Conservation (phyloP, 2,888 invertebrate genomes). For the Salticus scenicus region DNA sequence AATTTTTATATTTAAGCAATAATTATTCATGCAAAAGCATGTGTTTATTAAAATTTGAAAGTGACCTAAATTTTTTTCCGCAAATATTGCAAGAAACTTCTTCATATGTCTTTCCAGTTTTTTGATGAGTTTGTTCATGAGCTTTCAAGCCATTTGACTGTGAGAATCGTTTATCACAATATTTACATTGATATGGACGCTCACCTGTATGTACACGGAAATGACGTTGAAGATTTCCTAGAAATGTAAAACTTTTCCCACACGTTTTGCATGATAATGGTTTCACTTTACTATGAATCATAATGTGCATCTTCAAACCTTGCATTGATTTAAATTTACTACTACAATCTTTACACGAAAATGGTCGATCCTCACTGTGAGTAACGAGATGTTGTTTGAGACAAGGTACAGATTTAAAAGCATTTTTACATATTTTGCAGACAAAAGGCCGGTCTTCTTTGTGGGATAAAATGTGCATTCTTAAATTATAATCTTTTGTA, state of each 20-base stretch:
- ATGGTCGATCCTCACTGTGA: constrained; percentile 57
- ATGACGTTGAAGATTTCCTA: constrained; percentile 60
- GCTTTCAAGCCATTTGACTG: constrained; percentile 64
- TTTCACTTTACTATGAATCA: constrained; percentile 57
- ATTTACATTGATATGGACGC: constrained; percentile 50
- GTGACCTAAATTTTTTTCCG: constrained; percentile 51
- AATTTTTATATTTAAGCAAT: too few relatives aligned
- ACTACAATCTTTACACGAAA: constrained; percentile 53
- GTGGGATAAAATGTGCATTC: constrained; percentile 50
- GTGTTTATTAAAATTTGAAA: constrained; percentile 57
- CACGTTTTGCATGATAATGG: constrained; percentile 54
- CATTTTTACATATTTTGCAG: constrained; percentile 48
- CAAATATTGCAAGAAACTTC: constrained; percentile 41
- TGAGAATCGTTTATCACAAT: constrained; percentile 51
- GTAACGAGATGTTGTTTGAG: constrained; percentile 60
- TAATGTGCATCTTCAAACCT: constrained; percentile 47
- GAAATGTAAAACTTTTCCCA: constrained; percentile 49
- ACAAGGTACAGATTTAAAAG: constrained; percentile 52
- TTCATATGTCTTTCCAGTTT: constrained; percentile 28
- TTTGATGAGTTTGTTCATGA: constrained; percentile 50
- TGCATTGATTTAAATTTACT: constrained; percentile 55
- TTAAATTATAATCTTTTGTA: constrained; percentile 40
- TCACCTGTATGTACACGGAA: constrained; percentile 57
- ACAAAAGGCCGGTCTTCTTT: constrained; percentile 51
- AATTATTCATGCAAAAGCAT: constrained; percentile 17